These are phyloP conservation scores for Apogon hyalosoma DNA, from an alignment of 2,797 vertebrate genomes.

Conservation along the genomic window DNA sequence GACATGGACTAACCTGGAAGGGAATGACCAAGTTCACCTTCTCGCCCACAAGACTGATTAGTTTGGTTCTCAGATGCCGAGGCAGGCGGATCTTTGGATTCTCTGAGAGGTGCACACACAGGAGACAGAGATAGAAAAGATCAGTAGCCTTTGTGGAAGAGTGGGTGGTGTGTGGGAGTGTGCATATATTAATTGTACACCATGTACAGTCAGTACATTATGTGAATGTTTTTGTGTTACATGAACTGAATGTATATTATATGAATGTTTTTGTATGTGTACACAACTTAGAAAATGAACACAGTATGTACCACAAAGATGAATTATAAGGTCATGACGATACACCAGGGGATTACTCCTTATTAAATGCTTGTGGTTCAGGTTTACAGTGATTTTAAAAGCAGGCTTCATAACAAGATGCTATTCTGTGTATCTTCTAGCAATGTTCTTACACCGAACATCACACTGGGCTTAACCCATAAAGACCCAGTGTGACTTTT, in stretches of 20 bases:
- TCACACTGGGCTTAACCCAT: not conserved
- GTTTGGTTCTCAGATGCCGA: conserved; percentile 88
- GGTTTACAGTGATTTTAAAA: conserved; percentile 1
- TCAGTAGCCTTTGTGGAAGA: not conserved
- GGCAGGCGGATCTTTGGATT: conserved; percentile 92
- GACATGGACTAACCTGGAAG: conserved; percentile 86
- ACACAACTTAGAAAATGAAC: no score
- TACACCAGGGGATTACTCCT: not conserved
- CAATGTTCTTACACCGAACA: not conserved
- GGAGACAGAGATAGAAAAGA: not conserved
- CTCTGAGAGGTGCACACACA: conserved; percentile 75
- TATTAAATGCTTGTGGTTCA: not conserved
- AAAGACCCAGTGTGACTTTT: no score
- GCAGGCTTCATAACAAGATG: conserved; percentile 3
- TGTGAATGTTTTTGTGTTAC: conserved; percentile 1
- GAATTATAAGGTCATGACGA: not conserved
- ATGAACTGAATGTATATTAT: not conserved
- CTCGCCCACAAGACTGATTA: conserved; percentile 87
- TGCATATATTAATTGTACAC: conserved; percentile 1
- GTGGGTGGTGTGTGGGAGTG: conserved; percentile 2
- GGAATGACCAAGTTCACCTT: conserved; percentile 91
- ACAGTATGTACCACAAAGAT: not conserved
- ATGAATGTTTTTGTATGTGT: no score
- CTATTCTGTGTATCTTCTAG: not conserved
- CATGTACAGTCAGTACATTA: not conserved